Conservation (phyloP, 2,888 invertebrate species). For the Exocentrus adspersus region DNA sequence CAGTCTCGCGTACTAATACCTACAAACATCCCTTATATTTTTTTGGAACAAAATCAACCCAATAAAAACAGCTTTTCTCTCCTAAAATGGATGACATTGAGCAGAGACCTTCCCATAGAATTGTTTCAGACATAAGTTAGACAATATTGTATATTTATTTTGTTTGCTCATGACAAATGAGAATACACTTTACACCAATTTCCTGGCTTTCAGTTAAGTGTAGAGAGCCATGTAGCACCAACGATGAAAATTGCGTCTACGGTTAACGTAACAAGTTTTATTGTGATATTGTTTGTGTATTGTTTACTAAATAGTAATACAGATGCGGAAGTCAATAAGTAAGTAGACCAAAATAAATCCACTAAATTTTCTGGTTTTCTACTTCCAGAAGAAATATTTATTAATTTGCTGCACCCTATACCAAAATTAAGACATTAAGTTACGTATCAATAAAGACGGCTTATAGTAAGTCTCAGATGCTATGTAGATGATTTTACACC, state of each 20-base stretch:
- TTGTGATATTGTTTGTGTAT: constrained; percentile 42
- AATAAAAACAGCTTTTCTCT: too few relatives aligned
- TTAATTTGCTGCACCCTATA: too few relatives aligned
- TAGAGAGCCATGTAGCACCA: constrained; percentile 46
- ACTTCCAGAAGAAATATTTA: too few relatives aligned
- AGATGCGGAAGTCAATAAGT: constrained; percentile 41
- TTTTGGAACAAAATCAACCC: too few relatives aligned
- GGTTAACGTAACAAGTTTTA: constrained; percentile 37
- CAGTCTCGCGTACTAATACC: too few relatives aligned
- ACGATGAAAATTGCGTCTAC: constrained; percentile 45
- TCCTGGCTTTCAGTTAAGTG: constrained; percentile 39
- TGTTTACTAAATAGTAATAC: constrained; percentile 41
- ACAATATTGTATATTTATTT: constrained; percentile 33
- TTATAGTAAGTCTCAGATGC: too few relatives aligned
- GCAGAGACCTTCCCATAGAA: not conserved
- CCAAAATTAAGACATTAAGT: too few relatives aligned
- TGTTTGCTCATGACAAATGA: constrained; percentile 39
- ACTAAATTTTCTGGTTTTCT: too few relatives aligned
- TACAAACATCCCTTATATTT: too few relatives aligned
- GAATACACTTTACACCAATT: constrained; percentile 23
- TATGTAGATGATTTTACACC: not conserved
- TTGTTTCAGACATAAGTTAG: constrained; percentile 5
- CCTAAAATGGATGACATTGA: too few relatives aligned
- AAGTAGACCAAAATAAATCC: too few relatives aligned
- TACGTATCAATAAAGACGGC: too few relatives aligned